Evolutionary conservation across 2,113 vertebrate species (phyloP), one percentile per base, ranked within the genome.

Genomic region (Barnardius zonarius): DNA sequence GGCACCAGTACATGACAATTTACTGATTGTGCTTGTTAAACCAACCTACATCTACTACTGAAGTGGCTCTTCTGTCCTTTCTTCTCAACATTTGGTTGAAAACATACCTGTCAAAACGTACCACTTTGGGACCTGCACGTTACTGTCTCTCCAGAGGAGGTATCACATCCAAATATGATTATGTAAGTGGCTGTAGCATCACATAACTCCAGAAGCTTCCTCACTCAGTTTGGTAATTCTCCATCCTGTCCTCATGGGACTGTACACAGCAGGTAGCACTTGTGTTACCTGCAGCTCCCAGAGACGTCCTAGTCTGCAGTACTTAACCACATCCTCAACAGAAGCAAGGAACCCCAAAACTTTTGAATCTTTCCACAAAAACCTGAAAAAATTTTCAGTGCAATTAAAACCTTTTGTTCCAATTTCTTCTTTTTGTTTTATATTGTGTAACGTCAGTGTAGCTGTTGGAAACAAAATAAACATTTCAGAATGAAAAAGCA

Each of bases 21-120:
- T 57, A n/a, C 55, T 33, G 27, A 27, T 9, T 9, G 3, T 5
- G 9, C 27, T 46, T 44, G 14, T 10, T 23, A 11, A 0, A 0
- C 17, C 28, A 23, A 51, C 17, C 12, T 31, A 14, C 57, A 31
- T 22, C 72, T 61, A 7, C n/a, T 22, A 11, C 52, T 46, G 27
- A 46, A 83, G 33, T 3, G 9, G 25, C n/a, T 37, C 68, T 52
- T 24, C 4, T 11, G n/a, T 35, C 55, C 43, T 69, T 61, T 63
- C 70, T 78, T 75, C 63, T 69, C 67, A 83, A 41, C n/a, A 31
- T 44, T 57, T 49, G 19, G 3, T 39, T 73, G 19, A 63, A 64
- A 75, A 57, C 6, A n/a, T 0, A 28, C 22, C 37, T 30, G 3
- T 17, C 28, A 51, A 66, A 55, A 39, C 2, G 12, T 20, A 30